phyloP scores from a whole-genome alignment of 2,113 vertebrate genomes.

The Bos taurus region DNA sequence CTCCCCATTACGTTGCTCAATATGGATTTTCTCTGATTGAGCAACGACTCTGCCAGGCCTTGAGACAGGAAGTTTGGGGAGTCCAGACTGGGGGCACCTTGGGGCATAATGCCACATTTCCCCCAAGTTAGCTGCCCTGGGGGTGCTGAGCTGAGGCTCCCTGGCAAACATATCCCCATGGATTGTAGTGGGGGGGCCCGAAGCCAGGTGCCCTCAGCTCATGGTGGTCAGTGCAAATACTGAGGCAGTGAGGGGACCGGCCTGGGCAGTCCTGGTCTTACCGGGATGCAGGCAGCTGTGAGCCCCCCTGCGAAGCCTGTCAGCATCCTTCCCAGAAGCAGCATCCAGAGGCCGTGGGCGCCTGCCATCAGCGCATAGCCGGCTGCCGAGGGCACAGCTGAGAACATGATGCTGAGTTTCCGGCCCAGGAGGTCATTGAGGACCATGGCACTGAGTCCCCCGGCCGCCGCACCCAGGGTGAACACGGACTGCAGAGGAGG shows the following conservation, averaged over 20 bases:
- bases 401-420: conserved; percentile 95
- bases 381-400: conserved; percentile 83
- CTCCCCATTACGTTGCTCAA: conserved; percentile 2
- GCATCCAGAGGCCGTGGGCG: conserved; percentile 86
- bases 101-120: neutral
- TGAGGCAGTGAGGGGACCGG: fast-evolving
- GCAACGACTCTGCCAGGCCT: neutral
- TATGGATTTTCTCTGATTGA: conserved; percentile 32
- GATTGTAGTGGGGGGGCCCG: neutral
- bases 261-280: conserved; percentile 67
- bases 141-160: neutral
- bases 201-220: neutral
- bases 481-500: conserved; percentile 84
- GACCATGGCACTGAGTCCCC: conserved; percentile 91
- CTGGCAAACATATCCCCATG: fast-evolving
- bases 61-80: neutral
- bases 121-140: neutral
- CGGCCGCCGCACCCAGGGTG: conserved; percentile 86
- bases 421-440: conserved; percentile 92
- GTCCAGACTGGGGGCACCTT: neutral
- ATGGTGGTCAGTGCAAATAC: fast-evolving
- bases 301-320: conserved; percentile 91
- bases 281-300: conserved; percentile 92
- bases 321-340: conserved; percentile 88
- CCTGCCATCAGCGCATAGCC: conserved; percentile 90